Base-by-base conservation (phyloP, 2,113 vertebrate species). In the Zosterops japonicus region DNA sequence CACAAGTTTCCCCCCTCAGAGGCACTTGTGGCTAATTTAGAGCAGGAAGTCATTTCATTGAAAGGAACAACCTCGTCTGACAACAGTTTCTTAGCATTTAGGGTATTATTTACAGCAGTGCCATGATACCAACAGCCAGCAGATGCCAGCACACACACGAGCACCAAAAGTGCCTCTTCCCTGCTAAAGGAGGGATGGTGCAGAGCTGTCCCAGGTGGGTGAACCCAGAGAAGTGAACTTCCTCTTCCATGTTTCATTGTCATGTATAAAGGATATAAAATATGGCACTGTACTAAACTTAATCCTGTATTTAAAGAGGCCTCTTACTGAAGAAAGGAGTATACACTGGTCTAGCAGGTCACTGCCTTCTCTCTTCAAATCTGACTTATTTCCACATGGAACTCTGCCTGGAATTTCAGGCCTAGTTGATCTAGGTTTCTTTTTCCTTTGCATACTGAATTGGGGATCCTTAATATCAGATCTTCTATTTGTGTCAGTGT, bases 141-240 rank as follows among this genome's bases (percentile, higher is more conserved):
- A 83, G 93, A 50, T 96, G 93, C 64, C 95, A 93, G 89, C 93
- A 89, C 22, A 74, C 33, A 71, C 22, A 25, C 12, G 3, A 35
- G 59, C 59, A 53, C 59, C 35, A 22, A 1, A 20, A 50, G n/a
- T 5, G 61, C n/a, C 35, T 44, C 22, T 2, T 74, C 2, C 6
- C 2, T 3, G 25, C 49, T 36, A 1, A 50, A 74, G 25, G 31
- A 27, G 24, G 12, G 25, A 16, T 3, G 8, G 31, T 13, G 47
- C 41, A 46, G 5, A 52, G 11, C 41, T 57, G 25, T 49, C 44
- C 15, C 22, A 35, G 5, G 35, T 8, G 5, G 3, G 28, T 1
- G 2, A 52, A 25, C 39, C 23, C 22, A 41, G n/a, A 72, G 36
- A 3, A n/a, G 10, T 36, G 46, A 29, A 22, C 27, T 42, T 83